phyloP scores from a whole-genome alignment of 2,797 vertebrate genomes.

The Acipenser oxyrinchus region DNA sequence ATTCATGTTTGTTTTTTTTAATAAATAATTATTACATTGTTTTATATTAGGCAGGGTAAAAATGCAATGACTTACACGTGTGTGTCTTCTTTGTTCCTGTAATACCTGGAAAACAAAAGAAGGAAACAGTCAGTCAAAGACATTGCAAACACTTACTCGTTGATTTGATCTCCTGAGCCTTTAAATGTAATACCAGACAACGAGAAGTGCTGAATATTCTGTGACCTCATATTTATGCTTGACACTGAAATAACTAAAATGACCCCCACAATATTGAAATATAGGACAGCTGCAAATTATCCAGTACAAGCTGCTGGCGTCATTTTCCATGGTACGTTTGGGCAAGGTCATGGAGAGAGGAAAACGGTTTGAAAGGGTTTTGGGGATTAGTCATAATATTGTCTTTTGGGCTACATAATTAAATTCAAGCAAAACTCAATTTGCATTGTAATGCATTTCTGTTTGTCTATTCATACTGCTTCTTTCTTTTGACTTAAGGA shows the following conservation, averaged over 20 bases:
- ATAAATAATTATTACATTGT: too few relatives aligned
- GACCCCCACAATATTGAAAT: too few relatives aligned
- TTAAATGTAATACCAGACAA: too few relatives aligned
- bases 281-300: too few relatives aligned
- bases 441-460: conserved; percentile 39
- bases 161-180: too few relatives aligned
- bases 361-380: conserved; percentile 3
- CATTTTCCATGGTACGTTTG: conserved; percentile 34
- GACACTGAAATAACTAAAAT: too few relatives aligned
- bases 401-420: conserved; percentile 6
- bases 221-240: too few relatives aligned
- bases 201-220: too few relatives aligned
- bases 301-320: conserved; percentile 5
- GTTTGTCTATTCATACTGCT: neutral
- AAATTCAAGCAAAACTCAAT: conserved; percentile 38
- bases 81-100: conserved; percentile 99
- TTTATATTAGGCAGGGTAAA: too few relatives aligned
- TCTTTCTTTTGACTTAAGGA: neutral
- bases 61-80: conserved; percentile 81
- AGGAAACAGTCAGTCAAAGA: conserved; percentile 26
- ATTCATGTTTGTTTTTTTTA: too few relatives aligned
- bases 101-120: conserved; percentile 78
- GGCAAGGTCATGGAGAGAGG: conserved; percentile 48
- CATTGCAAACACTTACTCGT: too few relatives aligned
- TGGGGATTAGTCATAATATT: conserved; percentile 10